Base-by-base conservation (phyloP, 2,113 vertebrate species). In the Apaloderma vittatum region DNA sequence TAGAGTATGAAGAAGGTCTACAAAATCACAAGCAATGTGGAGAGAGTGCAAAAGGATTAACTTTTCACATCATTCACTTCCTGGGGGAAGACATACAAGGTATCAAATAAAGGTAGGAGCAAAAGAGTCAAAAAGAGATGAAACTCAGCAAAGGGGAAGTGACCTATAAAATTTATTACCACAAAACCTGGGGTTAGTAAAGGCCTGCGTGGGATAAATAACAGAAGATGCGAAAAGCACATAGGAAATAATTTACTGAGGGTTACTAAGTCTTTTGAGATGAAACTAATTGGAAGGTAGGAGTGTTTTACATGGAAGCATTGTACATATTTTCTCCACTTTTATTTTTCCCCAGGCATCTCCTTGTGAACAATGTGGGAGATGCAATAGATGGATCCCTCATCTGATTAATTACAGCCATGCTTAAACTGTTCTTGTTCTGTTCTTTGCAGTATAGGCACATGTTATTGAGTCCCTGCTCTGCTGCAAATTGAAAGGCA, bases 1-100 rank as follows among this genome's bases (percentile, higher is more conserved):
- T 81, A 37, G 16, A 74, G 73, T n/a, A 73, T 17, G 9, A 83
- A 46, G 34, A n/a, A 63, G 19, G 13, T 52, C 19, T 46, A 67
- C 13, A 23, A 63, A 82, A 78, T 26, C 34, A 29, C 40, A 59
- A 55, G 6, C n/a, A 21, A 57, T 8, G 11, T 48, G 18, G 10
- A 81, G 22, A 83, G 7, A 63, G 14, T 0, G 0, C 10, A 32
- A 13, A 72, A 32, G 5, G 26, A 82, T 21, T 8, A 52, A 17
- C 7, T 88, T 78, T 48, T 20, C 58, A 55, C 10, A 9, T 2
- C 10, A 9, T 2, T 11, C 22, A 58, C 46, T 63, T 82, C 40
- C 34, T 26, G 3, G 7, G 10, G 67, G 22, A 90, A 68, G 11
- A 15, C 10, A 34, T 14, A 43, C 7, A 18, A 6, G 51, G 17